These are phyloP conservation scores for Amaurobius ferox DNA, from an alignment of 2,888 invertebrate species.

Conservation along the genomic window DNA sequence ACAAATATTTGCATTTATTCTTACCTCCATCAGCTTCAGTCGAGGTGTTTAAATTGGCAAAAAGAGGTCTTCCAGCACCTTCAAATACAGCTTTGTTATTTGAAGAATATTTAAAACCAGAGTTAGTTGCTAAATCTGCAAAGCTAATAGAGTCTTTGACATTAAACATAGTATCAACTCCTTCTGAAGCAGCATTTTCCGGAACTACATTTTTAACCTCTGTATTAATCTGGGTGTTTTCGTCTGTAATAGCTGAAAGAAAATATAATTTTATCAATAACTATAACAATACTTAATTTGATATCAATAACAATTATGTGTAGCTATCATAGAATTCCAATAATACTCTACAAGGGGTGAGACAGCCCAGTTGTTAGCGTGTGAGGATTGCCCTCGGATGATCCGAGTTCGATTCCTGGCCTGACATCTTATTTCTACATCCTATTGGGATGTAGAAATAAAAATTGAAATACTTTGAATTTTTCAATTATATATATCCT, in stretches of 20 bases:
- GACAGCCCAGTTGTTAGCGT: no score
- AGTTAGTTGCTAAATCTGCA: conserved; percentile 58
- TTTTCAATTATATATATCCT: no score
- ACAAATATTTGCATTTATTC: no score
- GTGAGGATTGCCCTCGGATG: no score
- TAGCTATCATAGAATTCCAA: not conserved
- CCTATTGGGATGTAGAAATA: no score
- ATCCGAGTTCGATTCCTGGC: no score
- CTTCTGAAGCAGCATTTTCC: not conserved
- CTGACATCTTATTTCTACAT: no score
- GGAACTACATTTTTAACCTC: not conserved
- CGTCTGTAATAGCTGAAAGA: not conserved
- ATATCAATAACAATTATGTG: not conserved
- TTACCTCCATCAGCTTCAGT: conserved; percentile 37
- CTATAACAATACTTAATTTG: not conserved
- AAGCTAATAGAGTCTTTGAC: conserved; percentile 7
- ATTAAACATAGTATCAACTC: conserved; percentile 7
- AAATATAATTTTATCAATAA: not conserved
- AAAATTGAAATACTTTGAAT: no score
- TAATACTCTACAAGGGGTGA: no score
- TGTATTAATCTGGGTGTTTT: not conserved
- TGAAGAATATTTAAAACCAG: not conserved
- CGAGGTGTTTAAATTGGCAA: conserved; percentile 70
- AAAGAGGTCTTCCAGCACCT: conserved; percentile 76
- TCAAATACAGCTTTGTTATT: conserved; percentile 73